Conservation (phyloP, 1,140 invertebrate genomes). For the Euwallacea fornicatus region DNA sequence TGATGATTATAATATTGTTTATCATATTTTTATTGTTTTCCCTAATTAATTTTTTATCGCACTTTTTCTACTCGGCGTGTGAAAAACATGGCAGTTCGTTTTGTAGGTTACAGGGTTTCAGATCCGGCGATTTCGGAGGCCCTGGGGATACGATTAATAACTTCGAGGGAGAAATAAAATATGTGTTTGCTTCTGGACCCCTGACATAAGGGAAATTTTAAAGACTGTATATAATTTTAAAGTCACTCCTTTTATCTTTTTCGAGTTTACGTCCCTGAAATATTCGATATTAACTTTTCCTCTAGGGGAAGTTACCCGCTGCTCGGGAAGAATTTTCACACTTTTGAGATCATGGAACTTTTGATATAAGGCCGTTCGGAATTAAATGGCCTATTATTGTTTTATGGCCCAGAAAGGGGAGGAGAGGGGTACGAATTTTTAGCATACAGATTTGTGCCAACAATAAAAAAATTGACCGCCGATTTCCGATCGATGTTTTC, state of each 20-base stretch:
- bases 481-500: no score
- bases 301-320: conserved; percentile 32
- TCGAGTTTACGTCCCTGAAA: conserved; percentile 39
- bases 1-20: conserved; percentile 14
- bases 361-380: conserved; percentile 40
- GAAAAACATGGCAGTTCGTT: neutral
- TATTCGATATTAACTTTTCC: conserved; percentile 42
- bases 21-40: conserved; percentile 8
- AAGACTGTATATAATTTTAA: conserved; percentile 17
- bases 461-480: no score
- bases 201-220: no score
- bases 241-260: conserved; percentile 36
- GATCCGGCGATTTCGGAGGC: no score
- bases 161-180: no score
- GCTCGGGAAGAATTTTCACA: conserved; percentile 35
- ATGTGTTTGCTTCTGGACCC: no score
- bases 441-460: no score
- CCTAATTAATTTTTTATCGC: conserved; percentile 8
- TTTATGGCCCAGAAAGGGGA: conserved; percentile 1
- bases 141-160: no score
- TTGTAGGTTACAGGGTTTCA: neutral
- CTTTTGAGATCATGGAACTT: conserved; percentile 39
- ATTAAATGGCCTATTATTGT: conserved; percentile 40
- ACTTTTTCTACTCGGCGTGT: neutral
- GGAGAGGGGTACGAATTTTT: no score